Base-by-base conservation (phyloP, 1,140 invertebrate genomes). In the Neodiprion pinetum region DNA sequence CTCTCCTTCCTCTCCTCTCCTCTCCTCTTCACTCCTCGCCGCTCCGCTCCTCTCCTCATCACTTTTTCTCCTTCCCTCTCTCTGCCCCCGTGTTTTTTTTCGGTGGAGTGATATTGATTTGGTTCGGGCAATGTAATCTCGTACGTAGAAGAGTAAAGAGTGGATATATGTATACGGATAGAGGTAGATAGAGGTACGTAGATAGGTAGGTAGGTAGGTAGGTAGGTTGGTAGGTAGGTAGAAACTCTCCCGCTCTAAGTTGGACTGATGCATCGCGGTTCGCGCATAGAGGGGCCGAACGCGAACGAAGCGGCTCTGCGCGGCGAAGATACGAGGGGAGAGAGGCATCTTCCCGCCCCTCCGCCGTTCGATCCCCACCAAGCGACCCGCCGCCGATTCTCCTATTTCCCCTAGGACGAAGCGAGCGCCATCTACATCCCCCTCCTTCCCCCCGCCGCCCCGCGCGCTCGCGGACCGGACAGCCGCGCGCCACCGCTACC, bases 401-500 rank as follows among this genome's bases (percentile, higher is more conserved):
- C 74, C 49, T 53, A 50, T 28, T 65, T 48, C 66, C 28, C 72
- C 28, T 61, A 61, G n/a, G 11, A 21, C 53, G 53, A 61, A 61
- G 4, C 53, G 53, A 61, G 53, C 53, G 53, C 53, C 53, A 61
- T 61, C 53, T 61, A 61, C 53, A 8, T 14, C 53, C n/a, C 28
- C 28, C n/a, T 9, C 11, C 40, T 67, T 72, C 69, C 66, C 65
- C 69, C 67, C 72, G 17, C 72, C 48, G 28, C 70, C 12, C 73
- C 50, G 61, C 72, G 70, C 61, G 71, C 71, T 71, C 74, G 48
- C 77, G 69, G 28, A 74, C 67, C 67, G 70, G 70, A 74, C 23
- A 73, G 66, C 61, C 72, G 74, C 48, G 23, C 48, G 53, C 1
- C 14, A 73, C 21, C 50, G 21, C 48, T 17, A 28, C 28, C 17